These are phyloP conservation scores for Fissipunctia ypsillon DNA, from an alignment of 2,888 invertebrate genomes.

Conservation along the genomic window DNA sequence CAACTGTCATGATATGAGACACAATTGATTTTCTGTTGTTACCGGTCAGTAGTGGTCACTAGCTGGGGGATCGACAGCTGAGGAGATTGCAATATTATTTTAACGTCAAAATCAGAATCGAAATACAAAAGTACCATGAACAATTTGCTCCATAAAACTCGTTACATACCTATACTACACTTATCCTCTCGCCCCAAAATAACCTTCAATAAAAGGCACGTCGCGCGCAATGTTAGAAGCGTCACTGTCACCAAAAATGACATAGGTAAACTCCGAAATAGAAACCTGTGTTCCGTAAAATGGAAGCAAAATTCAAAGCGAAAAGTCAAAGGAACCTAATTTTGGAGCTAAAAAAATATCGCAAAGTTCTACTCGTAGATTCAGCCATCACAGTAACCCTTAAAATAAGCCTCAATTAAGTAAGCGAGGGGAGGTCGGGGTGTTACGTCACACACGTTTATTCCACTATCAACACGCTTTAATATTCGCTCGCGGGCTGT, in stretches of 20 bases:
- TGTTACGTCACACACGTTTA: slow-evolving; percentile 62
- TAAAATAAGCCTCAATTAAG: slow-evolving; percentile 63
- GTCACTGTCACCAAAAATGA: slow-evolving; percentile 49
- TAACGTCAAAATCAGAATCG: not conserved
- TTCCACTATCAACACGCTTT: slow-evolving; percentile 67
- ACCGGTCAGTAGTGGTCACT: too few relatives aligned
- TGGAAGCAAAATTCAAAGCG: slow-evolving; percentile 23
- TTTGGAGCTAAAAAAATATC: slow-evolving; percentile 13
- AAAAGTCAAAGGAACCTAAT: slow-evolving; percentile 25
- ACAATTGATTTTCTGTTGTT: too few relatives aligned
- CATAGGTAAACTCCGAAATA: slow-evolving; percentile 46
- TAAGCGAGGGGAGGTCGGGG: slow-evolving; percentile 41
- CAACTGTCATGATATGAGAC: too few relatives aligned
- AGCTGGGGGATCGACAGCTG: too few relatives aligned
- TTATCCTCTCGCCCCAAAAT: slow-evolving; percentile 11
- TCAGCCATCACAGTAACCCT: slow-evolving; percentile 15
- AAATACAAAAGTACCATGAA: not conserved
- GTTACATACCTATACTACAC: not conserved
- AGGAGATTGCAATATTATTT: too few relatives aligned
- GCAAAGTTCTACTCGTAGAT: slow-evolving; percentile 20
- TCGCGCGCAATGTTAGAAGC: slow-evolving; percentile 4
- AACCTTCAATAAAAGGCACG: slow-evolving; percentile 36
- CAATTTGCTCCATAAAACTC: not conserved
- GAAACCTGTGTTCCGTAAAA: slow-evolving; percentile 42
- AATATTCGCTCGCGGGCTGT: slow-evolving; percentile 68